Evolutionary conservation across 2,113 vertebrate species (phyloP).

Genomic region (Antidorcas marsupialis): DNA sequence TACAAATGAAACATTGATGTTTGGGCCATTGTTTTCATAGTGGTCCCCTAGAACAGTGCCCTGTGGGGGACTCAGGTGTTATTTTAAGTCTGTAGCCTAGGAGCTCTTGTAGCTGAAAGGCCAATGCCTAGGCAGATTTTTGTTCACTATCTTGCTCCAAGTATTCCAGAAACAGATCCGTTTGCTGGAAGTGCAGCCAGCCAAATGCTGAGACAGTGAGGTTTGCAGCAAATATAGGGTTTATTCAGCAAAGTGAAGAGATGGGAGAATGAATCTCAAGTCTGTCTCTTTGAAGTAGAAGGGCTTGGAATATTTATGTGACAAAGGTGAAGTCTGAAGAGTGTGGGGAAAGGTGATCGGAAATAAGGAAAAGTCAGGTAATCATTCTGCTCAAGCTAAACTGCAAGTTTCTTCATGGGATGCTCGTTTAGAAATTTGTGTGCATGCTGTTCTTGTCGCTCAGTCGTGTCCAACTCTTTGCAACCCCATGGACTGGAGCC

Average conservation of each 20-base stretch:
- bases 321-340: background rate
- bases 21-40: background rate
- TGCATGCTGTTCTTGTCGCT: background rate
- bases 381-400: background rate
- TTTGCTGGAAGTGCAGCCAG: background rate
- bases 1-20: background rate
- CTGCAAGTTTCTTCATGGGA: background rate
- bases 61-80: background rate
- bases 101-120: background rate
- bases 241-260: background rate
- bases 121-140: background rate
- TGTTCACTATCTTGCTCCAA: background rate
- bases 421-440: background rate
- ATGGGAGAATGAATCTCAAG: background rate
- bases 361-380: background rate
- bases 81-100: background rate
- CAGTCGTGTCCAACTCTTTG: background rate
- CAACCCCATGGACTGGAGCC: background rate
- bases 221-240: background rate
- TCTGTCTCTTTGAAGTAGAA: background rate
- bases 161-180: background rate
- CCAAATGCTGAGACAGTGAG: background rate
- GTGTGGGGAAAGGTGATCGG: background rate
- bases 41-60: background rate
- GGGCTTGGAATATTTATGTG: background rate